Evolutionary conservation across 2,888 invertebrate genomes (phyloP), one percentile per base, ranked within the genome.

Genomic region (Sphecodes monilicornis): DNA sequence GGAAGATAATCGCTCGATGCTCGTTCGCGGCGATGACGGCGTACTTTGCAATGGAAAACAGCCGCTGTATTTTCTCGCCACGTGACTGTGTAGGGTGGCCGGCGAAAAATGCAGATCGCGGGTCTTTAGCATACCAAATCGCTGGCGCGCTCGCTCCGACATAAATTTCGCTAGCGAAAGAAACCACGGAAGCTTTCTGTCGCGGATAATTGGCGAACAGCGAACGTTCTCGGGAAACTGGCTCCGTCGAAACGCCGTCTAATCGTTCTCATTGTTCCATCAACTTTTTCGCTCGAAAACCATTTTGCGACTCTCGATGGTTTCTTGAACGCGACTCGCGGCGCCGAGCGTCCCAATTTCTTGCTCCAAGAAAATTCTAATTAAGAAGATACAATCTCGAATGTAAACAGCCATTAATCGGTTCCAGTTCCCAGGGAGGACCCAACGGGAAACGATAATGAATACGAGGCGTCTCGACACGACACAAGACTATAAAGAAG

Each of bases 171-270:
- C 26, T 32, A 66, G 39, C 50, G 41, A 78, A 81, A 76, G 70
- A 76, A 80, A 81, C 57, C 50, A 39, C 69, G 72, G 73, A 80
- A 74, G 78, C 76, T 87, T 82, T 85, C 73, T 76, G 80, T 69
- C 29, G 43, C 41, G 26, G 66, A 26, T 78, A 87, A 87, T 82
- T 78, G 75, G 43, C 54, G 71, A 78, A 66, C 13, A 32, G 41
- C 22, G 79, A 75, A 85, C 82, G 72, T 72, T 80, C 82, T 22
- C 4, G 1, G 11, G 66, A 66, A 36, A 66, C 32, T 36, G 64
- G 8, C n/a, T 18, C 10, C 29, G 64, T 68, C 66, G 66, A 66
- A 22, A 22, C n/a, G 8, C 3, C 32, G 36, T 57, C 13, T 29
- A 8, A 29, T 69, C 64, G 26, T 29, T n/a, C 66, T 50, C 77